Percentiles rank a stretch among this genome's conserved stretches.
Evolutionary conservation across 2,888 invertebrate genomes (phyloP).

Genomic region (Platynereis dumerilii): DNA sequence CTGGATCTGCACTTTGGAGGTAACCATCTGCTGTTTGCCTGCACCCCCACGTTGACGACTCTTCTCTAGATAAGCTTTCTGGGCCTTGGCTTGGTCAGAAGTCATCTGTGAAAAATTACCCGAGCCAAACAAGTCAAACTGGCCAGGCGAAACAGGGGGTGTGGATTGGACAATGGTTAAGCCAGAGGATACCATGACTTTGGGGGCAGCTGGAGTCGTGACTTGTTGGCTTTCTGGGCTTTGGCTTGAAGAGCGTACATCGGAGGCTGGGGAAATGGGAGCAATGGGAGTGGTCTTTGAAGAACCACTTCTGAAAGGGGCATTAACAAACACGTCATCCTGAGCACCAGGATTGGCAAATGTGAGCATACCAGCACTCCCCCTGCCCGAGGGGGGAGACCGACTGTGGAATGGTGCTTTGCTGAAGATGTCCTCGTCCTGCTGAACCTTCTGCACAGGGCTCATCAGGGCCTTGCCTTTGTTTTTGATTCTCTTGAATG

Average conservation of each 20-base stretch:
- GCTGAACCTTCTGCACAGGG: conserved; percentile 11
- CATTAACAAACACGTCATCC: conserved; percentile 49
- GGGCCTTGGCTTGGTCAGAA: conserved; percentile 13
- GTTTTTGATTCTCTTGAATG: conserved; percentile 18
- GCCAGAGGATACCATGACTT: background rate
- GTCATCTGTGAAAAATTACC: conserved; percentile 30
- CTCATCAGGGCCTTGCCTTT: conserved; percentile 8
- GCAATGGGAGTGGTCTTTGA: background rate
- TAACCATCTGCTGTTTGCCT: no score
- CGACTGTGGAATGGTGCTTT: conserved; percentile 25
- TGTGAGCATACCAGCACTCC: background rate
- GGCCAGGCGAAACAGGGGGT: conserved; percentile 39
- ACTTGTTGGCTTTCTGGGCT: conserved; percentile 24
- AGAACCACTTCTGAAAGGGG: conserved; percentile 45
- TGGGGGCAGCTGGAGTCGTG: background rate
- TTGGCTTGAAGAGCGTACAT: conserved; percentile 28
- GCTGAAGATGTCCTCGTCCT: conserved; percentile 17
- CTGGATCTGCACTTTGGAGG: no score
- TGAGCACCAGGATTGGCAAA: conserved; percentile 21
- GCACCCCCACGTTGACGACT: no score
- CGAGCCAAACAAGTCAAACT: conserved; percentile 34
- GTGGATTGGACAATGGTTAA: conserved; percentile 34
- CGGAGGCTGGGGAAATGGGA: conserved; percentile 25
- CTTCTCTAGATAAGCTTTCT: background rate
- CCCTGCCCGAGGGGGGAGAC: conserved; percentile 5